Evolutionary conservation across 2,888 invertebrate genomes (phyloP), one percentile per base, ranked within the genome.

Genomic region (Papilio elwesi): DNA sequence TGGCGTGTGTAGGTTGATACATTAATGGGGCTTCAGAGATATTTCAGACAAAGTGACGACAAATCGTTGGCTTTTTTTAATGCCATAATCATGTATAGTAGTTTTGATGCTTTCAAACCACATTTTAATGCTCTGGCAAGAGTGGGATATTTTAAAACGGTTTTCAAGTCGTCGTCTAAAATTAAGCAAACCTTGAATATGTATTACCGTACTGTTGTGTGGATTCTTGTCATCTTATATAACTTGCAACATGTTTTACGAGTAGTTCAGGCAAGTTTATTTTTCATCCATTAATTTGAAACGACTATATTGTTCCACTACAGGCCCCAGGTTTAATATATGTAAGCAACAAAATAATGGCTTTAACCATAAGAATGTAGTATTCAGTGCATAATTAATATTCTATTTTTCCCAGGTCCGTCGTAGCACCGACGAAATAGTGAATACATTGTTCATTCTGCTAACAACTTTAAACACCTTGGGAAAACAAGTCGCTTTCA

Each of bases 211-310:
- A 63, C 74, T 52, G 43, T 86, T 8, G 78, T 86, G 48, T 86
- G 83, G 83, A 55, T 78, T 76, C 55, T 85, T 53, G 81, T 91
- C 9, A 26, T 88, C 6, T 74, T 76, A 49, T 92, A 91, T 75
- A 91, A 92, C 78, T 74, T 90, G 38, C 92, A 91, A 78, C 90
- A 89, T 77, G 16, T 91, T 9, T 80, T 90, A 62, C 84, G 81
- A 26, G 87, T 88, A 55, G 69, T 90, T 73, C 81, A 85, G 88
- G 92, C 87, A 78, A 83, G 83, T 77, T 53, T 65, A 57, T 51
- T 67, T 52, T 7, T 36, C 26, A 16, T 26, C 26, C 26, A 53
- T 15, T 53, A 15, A 53, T 10, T 59, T 1, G 5, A 47, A 10
- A 38, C n/a, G 9, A 10, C 47, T 7, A 43, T 13, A 47, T 47